Evolutionary conservation across 1,140 invertebrate species (phyloP), one percentile per base, ranked within the genome.

Genomic region (Trachymyrmex cornetzi): DNA sequence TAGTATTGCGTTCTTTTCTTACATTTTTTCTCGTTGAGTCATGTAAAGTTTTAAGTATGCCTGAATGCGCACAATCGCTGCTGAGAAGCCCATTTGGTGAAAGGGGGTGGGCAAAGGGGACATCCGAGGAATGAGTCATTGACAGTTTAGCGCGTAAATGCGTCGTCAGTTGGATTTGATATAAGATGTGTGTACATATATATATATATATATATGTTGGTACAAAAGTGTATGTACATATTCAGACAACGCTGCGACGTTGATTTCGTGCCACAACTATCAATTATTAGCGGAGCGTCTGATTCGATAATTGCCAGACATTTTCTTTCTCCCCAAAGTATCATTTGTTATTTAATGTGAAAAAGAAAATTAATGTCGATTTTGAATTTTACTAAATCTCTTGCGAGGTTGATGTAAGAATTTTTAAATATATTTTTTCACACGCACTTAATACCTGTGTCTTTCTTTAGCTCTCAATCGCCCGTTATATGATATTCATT

Each of bases 71-170:
- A 89, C 53, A 87, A 44, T 71, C 71, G 85, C 9, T n/a, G 57
- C 34, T 34, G 71, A 89, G 53, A 22, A 69, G 55, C 24, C 22
- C 14, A 64, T 14, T 67, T 34, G 22, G 34, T 38, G 57, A 79
- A 85, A 89, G 22, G 69, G 34, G 75, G 30, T 79, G 61, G 64
- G 53, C 75, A 85, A 63, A 69, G 53, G 80, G 53, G 72, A 63
- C 59, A 34, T 27, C 16, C 53, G 44, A 67, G 69, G 24, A 44
- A 74, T 90, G 88, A 90, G 77, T 90, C 88, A 89, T 77, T 86
- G 69, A 74, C 27, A n/a, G 64, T 77, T 89, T 88, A 89, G 44
- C 69, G 11, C 19, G 44, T 79, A 87, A 90, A 90, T 71, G 53
- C 64, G 59, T 14, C n/a, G 57, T 55, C 57, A 85, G 44, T 75